Conservation (phyloP, 2,888 invertebrate genomes). For the Norana najaformis region DNA sequence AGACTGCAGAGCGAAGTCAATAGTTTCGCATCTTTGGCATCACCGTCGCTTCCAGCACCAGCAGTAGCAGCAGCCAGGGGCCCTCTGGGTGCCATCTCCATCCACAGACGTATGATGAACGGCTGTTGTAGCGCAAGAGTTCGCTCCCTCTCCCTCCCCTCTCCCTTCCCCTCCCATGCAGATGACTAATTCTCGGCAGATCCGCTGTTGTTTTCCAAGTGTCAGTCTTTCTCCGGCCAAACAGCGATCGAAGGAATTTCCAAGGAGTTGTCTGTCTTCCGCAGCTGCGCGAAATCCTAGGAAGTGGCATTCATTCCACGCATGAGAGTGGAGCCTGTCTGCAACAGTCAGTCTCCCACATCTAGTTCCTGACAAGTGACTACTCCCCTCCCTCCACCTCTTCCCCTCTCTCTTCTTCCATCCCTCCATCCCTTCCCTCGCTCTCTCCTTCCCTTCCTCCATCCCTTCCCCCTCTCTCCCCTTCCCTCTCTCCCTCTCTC, state of each 20-base stretch:
- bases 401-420: too few species aligned
- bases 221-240: neutral
- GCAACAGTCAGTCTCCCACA: neutral
- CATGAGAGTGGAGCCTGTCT: neutral
- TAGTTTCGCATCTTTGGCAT: neutral
- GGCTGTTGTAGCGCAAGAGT: neutral
- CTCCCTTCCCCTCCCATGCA: neutral
- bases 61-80: neutral
- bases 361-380: neutral
- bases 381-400: too few species aligned
- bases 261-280: neutral
- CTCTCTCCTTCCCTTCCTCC: too few species aligned
- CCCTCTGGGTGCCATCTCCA: neutral
- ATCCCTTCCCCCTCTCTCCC: too few species aligned
- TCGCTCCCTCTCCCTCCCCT: too few species aligned
- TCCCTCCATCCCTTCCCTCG: too few species aligned
- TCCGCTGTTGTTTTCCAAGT: neutral
- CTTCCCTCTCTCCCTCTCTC: too few species aligned
- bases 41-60: neutral
- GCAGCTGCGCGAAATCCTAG: slow-evolving; percentile 13
- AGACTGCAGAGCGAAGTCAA: neutral
- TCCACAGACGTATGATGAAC: neutral
- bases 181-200: neutral
- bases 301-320: slow-evolving; percentile 1
- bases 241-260: neutral